Conservation (phyloP, 2,113 vertebrate species). For the Ochotona curzoniae region DNA sequence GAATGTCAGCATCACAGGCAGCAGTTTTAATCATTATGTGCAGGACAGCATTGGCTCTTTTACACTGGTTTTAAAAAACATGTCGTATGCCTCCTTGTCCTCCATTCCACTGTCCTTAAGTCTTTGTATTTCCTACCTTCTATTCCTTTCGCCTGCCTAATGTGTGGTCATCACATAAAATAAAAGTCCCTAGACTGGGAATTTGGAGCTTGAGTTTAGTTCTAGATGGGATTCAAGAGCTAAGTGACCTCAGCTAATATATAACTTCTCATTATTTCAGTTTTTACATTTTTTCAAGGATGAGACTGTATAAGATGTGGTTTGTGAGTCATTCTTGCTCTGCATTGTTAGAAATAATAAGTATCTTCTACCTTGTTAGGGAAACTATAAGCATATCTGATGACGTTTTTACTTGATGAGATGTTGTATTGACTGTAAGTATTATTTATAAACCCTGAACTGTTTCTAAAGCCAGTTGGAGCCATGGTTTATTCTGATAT, state of each 20-base stretch:
- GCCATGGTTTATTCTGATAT: conserved; percentile 45
- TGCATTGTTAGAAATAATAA: conserved; percentile 23
- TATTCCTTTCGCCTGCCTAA: background rate
- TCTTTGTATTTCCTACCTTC: background rate
- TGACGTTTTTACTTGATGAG: conserved; percentile 70
- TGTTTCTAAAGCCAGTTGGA: conserved; percentile 28
- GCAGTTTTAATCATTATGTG: too few relatives aligned
- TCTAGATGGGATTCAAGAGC: background rate
- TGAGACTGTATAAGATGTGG: background rate
- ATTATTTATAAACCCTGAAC: conserved; percentile 28
- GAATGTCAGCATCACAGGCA: too few relatives aligned
- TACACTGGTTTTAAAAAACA: background rate
- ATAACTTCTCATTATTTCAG: background rate
- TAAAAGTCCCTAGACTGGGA: background rate
- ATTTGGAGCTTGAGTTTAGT: conserved; percentile 1
- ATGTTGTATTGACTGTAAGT: conserved; percentile 16
- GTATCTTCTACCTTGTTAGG: background rate
- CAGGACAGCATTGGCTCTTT: too few relatives aligned
- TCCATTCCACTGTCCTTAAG: conserved; percentile 15
- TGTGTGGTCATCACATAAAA: background rate
- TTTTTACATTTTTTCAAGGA: conserved; percentile 21
- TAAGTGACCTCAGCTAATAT: background rate
- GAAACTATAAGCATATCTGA: background rate
- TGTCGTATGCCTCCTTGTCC: background rate
- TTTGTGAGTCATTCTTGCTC: background rate